Base-by-base conservation (phyloP, 2,113 vertebrate genomes). In the Callocephalon fimbriatum region DNA sequence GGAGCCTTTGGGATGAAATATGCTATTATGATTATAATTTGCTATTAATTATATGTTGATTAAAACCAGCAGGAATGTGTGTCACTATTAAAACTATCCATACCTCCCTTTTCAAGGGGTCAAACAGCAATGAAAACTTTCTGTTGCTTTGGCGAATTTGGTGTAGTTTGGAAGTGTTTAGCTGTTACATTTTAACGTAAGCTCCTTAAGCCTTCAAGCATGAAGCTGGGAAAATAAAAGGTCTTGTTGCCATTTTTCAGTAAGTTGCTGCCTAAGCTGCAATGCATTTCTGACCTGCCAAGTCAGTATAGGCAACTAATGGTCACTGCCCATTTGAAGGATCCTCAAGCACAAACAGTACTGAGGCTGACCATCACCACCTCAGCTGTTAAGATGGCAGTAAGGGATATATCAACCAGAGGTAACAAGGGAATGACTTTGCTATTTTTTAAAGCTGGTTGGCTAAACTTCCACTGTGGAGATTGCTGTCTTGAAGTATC, bases 21-120 rank as follows among this genome's bases (percentile, higher is more conserved):
- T 51, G 76, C 74, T 72, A 75, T 95, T 93, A 93, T 48, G 58
- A 70, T 79, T 82, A 87, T 94, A 92, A 96, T 96, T 96, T 90
- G 59, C 89, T 91, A 37, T 21, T 94, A 92, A 97, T 97, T 95
- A 86, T 66, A 48, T 92, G 85, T 88, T 95, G 90, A 96, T 95
- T 93, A 93, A 95, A 93, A 94, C 26, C 50, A 86, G 94, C 72
- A 94, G 91, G 86, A 91, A 94, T 93, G 50, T 90, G 68, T 93
- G 93, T 86, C 77, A 81, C 67, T 71, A 37, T 5, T 23, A 56
- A 86, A 90, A 67, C 68, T 66, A 58, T 20, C 59, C 67, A 5
- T 12, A 73, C 76, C 72, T 88, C 26, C n/a, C 13, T 63, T 91
- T 71, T 53, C 54, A 32, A 0, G 0, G 54, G 38, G 45, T 89